These are phyloP conservation scores for Excalfactoria chinensis DNA, from an alignment of 2,113 vertebrate species.

Conservation along the genomic window DNA sequence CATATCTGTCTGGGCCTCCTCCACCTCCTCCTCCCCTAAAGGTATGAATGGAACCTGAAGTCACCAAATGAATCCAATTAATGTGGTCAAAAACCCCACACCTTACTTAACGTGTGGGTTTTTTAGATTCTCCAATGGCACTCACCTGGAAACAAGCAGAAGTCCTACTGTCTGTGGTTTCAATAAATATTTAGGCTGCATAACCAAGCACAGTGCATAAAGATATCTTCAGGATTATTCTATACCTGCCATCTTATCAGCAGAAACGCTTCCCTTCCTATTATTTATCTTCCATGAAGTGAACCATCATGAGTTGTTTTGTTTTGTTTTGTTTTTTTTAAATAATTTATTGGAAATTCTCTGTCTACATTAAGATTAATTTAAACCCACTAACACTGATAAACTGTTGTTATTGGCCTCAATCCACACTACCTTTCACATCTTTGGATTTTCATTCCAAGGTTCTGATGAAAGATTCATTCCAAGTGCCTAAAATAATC, in stretches of 20 bases:
- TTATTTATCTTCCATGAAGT: conserved; percentile 35
- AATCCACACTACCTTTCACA: conserved; percentile 47
- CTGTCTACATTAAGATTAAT: conserved; percentile 45
- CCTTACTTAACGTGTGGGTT: neutral
- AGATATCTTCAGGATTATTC: conserved; percentile 35
- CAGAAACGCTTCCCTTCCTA: conserved; percentile 3
- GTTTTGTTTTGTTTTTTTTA: neutral
- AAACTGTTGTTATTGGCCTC: conserved; percentile 37
- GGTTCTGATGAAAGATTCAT: conserved; percentile 37
- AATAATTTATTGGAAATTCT: conserved; percentile 57
- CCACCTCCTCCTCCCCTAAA: neutral
- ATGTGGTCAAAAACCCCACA: neutral
- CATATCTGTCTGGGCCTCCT: neutral
- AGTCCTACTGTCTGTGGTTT: conserved; percentile 5
- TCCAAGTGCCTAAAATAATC: conserved; percentile 51
- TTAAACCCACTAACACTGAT: conserved; percentile 53
- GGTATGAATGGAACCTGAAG: neutral
- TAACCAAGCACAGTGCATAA: conserved; percentile 20
- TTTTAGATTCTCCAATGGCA: conserved; percentile 22
- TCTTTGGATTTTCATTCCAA: conserved; percentile 33
- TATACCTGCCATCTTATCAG: conserved; percentile 17
- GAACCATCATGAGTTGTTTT: neutral
- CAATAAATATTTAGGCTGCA: conserved; percentile 51
- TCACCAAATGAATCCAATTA: neutral
- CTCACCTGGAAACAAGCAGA: conserved; percentile 20